Evolutionary conservation across 2,797 vertebrate genomes (phyloP).

Genomic region (Esox masquinongy): DNA sequence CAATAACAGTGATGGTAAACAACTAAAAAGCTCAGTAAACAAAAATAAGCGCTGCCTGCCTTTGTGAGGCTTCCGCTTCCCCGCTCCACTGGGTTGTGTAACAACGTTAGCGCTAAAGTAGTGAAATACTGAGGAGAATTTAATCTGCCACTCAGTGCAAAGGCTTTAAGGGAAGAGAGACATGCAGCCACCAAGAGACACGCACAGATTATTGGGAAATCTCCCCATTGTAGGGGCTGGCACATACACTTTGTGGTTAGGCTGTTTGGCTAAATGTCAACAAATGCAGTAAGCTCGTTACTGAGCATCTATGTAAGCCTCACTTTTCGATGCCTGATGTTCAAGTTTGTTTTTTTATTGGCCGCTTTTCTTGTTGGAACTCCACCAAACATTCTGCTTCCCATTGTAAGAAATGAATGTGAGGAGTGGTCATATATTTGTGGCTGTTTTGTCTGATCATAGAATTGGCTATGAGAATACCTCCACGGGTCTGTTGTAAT

Average conservation of each 20-base stretch:
- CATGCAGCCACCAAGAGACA: conserved; percentile 66
- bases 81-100: conserved; percentile 71
- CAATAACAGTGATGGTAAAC: background rate
- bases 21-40: conserved; percentile 51
- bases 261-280: conserved; percentile 57
- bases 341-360: conserved; percentile 30
- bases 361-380: conserved; percentile 63
- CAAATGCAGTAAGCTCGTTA: conserved; percentile 64
- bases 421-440: conserved; percentile 39
- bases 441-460: conserved; percentile 33
- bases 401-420: background rate
- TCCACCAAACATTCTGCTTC: conserved; percentile 45
- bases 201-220: conserved; percentile 65
- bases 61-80: conserved; percentile 69
- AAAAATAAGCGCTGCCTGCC: conserved; percentile 58
- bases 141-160: conserved; percentile 74
- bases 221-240: conserved; percentile 48
- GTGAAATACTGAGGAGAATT: conserved; percentile 66
- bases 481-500: conserved; percentile 37
- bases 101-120: conserved; percentile 66
- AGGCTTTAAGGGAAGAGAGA: conserved; percentile 69
- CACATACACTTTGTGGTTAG: conserved; percentile 58
- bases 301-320: conserved; percentile 56
- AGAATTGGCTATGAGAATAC: background rate
- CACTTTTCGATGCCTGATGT: conserved; percentile 59